Percentiles rank a stretch among this genome's conserved stretches.
Conservation (phyloP, 2,888 invertebrate genomes). For the Ophioninae sp. region DNA sequence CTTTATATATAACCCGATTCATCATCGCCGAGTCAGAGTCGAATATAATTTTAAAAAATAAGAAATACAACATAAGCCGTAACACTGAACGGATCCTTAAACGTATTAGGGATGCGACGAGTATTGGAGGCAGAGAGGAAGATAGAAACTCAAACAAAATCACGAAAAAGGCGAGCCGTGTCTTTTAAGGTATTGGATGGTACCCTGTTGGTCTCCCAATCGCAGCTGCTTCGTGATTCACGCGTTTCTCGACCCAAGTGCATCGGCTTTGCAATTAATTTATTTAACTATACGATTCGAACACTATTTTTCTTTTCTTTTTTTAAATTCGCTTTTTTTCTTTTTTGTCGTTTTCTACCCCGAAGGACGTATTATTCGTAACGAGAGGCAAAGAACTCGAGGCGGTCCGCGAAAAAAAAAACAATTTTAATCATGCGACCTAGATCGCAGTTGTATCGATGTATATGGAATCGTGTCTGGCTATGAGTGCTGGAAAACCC, state of each 20-base stretch:
- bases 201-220: neutral
- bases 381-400: constrained; percentile 26
- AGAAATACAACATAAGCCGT: constrained; percentile 14
- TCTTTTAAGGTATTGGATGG: constrained; percentile 50
- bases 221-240: constrained; percentile 35
- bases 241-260: constrained; percentile 7
- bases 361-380: constrained; percentile 21
- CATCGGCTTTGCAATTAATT: constrained; percentile 41
- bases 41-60: neutral
- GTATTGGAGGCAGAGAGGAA: constrained; percentile 23
- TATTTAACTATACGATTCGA: neutral
- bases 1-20: neutral
- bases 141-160: constrained; percentile 4
- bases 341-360: constrained; percentile 9
- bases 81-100: constrained; percentile 38
- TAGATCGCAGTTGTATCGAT: constrained; percentile 70
- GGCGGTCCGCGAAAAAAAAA: constrained; percentile 25
- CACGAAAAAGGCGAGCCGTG: neutral
- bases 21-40: constrained; percentile 24
- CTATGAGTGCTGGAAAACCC: neutral
- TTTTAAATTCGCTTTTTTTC: neutral
- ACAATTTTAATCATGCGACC: constrained; percentile 66
- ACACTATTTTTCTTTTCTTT: neutral
- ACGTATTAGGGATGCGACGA: constrained; percentile 10
- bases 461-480: constrained; percentile 39